Conservation (phyloP, 2,888 invertebrate species). For the Drepana falcataria region DNA sequence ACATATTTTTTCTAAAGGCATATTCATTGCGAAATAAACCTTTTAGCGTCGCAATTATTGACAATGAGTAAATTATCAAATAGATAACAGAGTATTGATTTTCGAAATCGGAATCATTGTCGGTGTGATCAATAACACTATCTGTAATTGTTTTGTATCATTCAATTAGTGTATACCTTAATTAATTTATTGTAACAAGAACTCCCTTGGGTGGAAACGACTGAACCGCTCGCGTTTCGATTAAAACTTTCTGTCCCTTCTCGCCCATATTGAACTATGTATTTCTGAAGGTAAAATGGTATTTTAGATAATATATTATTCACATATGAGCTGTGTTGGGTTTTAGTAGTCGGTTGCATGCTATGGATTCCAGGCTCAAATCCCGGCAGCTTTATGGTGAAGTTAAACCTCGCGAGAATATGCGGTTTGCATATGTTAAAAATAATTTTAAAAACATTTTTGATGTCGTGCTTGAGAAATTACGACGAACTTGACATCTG, state of each 20-base stretch:
- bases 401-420: no score
- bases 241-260: conserved; percentile 42
- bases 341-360: no score
- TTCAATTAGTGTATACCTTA: conserved; percentile 51
- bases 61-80: background rate
- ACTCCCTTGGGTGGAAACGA: conserved; percentile 26
- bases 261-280: conserved; percentile 19
- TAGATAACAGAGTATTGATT: background rate
- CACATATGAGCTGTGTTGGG: no score
- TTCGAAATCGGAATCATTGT: background rate
- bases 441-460: no score
- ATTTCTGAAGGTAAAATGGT: background rate
- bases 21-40: no score
- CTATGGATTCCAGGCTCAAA: no score
- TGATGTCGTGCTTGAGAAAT: no score
- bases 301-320: background rate
- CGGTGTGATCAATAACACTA: conserved; percentile 26
- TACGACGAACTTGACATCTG: no score
- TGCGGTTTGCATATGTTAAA: no score
- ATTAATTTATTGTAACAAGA: conserved; percentile 48
- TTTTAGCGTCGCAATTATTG: no score
- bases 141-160: conserved; percentile 34
- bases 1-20: no score
- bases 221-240: conserved; percentile 37
- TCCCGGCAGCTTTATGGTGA: no score